Conservation (phyloP, 2,797 vertebrate species). For the Parambassis ranga region DNA sequence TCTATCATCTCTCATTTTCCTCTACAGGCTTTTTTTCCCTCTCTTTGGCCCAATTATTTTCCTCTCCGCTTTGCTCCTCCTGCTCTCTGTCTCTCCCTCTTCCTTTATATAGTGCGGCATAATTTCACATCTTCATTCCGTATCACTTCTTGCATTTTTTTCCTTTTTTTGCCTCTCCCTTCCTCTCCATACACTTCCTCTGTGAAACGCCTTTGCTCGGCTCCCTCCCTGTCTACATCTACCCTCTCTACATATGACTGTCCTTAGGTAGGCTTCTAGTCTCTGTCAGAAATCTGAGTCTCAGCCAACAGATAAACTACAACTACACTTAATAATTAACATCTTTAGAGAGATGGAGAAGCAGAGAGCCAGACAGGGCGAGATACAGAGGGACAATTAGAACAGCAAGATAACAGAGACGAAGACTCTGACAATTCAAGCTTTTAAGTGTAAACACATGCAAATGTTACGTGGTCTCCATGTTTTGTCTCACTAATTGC, state of each 20-base stretch:
- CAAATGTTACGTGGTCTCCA: constrained; percentile 18
- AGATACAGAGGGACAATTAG: constrained; percentile 3
- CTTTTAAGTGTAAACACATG: constrained; percentile 45
- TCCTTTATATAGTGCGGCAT: constrained; percentile 43
- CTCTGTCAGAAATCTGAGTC: constrained; percentile 52
- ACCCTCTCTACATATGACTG: constrained; percentile 27
- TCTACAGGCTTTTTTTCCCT: constrained; percentile 28
- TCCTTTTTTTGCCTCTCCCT: constrained; percentile 19
- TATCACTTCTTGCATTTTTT: constrained; percentile 50
- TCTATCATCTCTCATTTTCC: constrained; percentile 62
- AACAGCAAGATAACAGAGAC: constrained; percentile 9
- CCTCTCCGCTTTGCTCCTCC: constrained; percentile 46
- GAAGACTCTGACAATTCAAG: constrained; percentile 24
- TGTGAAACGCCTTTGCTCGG: neutral
- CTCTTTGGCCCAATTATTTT: constrained; percentile 74
- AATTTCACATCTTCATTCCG: constrained; percentile 64
- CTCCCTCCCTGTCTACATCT: constrained; percentile 7
- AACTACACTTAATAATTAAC: constrained; percentile 62
- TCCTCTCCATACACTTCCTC: constrained; percentile 4
- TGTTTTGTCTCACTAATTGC: constrained; percentile 35
- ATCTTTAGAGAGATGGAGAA: constrained; percentile 22
- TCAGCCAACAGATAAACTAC: constrained; percentile 62
- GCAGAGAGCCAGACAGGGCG: neutral
- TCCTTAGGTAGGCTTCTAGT: constrained; percentile 44
- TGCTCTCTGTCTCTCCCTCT: constrained; percentile 43